Base-by-base conservation (phyloP, 2,888 invertebrate genomes). In the Netelia virgata region DNA sequence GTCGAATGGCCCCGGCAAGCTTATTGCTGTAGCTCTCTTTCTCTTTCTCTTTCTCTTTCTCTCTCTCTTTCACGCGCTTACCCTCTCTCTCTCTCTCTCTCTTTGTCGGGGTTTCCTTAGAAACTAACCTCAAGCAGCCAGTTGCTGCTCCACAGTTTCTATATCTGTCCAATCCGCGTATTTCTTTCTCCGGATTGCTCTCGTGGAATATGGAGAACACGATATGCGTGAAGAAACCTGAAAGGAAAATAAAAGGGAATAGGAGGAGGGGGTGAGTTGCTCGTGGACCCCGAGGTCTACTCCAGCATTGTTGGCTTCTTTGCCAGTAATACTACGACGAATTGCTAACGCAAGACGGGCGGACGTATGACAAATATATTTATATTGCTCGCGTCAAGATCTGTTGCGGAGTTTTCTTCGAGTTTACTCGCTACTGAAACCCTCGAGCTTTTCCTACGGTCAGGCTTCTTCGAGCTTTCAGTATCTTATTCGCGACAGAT, bases 21-120 rank as follows among this genome's bases (percentile, higher is more conserved):
- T 90, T 90, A 91, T 90, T 91, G 89, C 85, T 76, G 75, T 82
- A 90, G 87, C 82, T 73, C 74, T 83, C 64, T 76, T 68, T 70
- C 61, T 77, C 28, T 57, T 55, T 68, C 18, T 20, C 82, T 59
- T 36, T 41, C 70, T 9, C 28, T 16, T 55, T 55, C 59, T 3
- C 43, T 64, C 82, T 59, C 50, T 41, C 70, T 5, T 23, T 16
- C 63, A 43, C 59, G 57, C 43, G 66, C 64, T 50, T 57, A 55
- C n/a, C n/a, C 82, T 59, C 41, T 41, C 70, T 9, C 28, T 16
- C 63, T 55, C 59, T 14, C 43, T 57, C 63, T 68, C 18, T 20
- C 82, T 82, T 20, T 43, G 23, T 28, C 18, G 23, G 5, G 36
- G 59, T 59, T 74, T 43, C 63, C 18, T 10, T 61, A 20, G n/a